Evolutionary conservation across 2,113 vertebrate genomes (phyloP).

Genomic region (Dolichotis patagonum): DNA sequence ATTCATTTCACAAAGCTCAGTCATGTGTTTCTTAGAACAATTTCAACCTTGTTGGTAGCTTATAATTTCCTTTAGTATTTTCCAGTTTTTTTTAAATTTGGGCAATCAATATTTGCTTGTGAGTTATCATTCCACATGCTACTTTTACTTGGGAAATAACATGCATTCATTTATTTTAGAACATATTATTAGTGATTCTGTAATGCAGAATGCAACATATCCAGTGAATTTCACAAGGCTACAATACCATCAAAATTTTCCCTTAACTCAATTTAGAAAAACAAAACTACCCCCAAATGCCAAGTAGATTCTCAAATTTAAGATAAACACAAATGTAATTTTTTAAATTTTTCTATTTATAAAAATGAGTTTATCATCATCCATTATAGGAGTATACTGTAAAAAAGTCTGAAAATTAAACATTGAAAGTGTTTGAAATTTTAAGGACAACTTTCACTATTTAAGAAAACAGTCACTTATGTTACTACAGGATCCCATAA

Average conservation of each 20-base stretch:
- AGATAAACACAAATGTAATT: neutral
- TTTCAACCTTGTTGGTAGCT: neutral
- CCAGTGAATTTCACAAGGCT: neutral
- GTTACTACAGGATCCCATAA: neutral
- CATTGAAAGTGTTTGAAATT: neutral
- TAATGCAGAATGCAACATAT: neutral
- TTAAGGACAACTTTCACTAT: neutral
- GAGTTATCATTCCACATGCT: neutral
- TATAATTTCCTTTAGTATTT: neutral
- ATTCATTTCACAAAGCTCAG: neutral
- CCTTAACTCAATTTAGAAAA: neutral
- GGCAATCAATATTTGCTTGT: neutral
- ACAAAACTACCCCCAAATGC: neutral
- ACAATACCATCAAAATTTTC: neutral
- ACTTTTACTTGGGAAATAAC: neutral
- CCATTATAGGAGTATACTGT: neutral
- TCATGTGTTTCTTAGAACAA: neutral
- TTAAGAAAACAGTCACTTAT: neutral
- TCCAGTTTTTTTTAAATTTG: neutral
- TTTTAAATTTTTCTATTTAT: neutral
- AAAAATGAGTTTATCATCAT: neutral
- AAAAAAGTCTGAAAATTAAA: conserved; percentile 29
- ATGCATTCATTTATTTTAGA: neutral
- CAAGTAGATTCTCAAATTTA: neutral
- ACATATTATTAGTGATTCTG: neutral